Evolutionary conservation across 2,113 vertebrate genomes (phyloP), one percentile per base, ranked within the genome.

Genomic region (Myiopsitta monachus): DNA sequence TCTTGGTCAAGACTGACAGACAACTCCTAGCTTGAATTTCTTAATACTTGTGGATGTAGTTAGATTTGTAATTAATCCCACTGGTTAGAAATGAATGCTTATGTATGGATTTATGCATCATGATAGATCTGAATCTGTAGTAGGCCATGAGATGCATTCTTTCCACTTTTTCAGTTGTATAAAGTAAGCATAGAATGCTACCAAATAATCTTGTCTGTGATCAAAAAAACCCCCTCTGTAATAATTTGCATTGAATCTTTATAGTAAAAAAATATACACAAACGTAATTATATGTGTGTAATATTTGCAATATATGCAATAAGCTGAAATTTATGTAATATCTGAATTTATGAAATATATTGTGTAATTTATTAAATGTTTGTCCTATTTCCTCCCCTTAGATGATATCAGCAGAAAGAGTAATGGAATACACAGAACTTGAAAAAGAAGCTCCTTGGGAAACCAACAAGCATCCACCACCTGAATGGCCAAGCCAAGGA

Each of bases 391-490:
- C 18, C 11, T 94, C 18, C 24, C 16, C 14, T 74, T 90, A 99
- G 99, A 99, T 99, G 99, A 99, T 99, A 49, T 99, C 99, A 7
- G 99, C 99, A 63, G 99, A 99, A 97, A 97, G 99, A 95, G 99
- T 99, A 79, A 97, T 99, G 55, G 99, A 99, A 61, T 99, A 99
- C 83, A 99, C 99, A 27, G 97, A 99, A 66, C 98, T 99, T 75
- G 99, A 99, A 93, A 99, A 98, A 75, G 99, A 99, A 97, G 99
- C 99, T 8, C 96, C 99, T 8, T 99, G 99, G 99, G 98, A 99
- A 81, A 98, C 98, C 11, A 92, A 92, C 82, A 99, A 98, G 64
- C 98, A 83, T 18, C 99, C 98, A 7, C 98, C 98, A 2, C 96
- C 89, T 0, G 97, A 98, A 21, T 99, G 99, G 99, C 99, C 99